phyloP scores from a whole-genome alignment of 2,888 invertebrate species.

The Drosophila picticornis region DNA sequence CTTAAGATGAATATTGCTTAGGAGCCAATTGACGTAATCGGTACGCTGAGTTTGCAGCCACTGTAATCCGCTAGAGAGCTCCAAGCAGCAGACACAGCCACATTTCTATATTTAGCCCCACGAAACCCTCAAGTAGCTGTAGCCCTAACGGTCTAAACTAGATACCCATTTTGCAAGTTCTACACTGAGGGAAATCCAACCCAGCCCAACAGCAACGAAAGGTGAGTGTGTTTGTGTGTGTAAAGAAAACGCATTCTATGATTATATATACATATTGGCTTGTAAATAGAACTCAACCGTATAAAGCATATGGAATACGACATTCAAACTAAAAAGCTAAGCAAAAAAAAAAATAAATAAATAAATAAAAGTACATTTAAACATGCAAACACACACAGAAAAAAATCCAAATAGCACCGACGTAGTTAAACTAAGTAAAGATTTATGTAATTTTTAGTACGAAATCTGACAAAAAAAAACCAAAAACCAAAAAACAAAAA shows the following conservation, averaged over 20 bases:
- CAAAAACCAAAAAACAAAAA: not conserved
- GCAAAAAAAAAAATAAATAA: conserved; percentile 9
- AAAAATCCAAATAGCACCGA: conserved; percentile 51
- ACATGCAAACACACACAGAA: conserved; percentile 13
- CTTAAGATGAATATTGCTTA: not conserved
- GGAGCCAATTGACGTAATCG: not conserved
- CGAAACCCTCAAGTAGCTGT: conserved; percentile 10
- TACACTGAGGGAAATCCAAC: conserved; percentile 9
- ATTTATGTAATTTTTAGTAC: conserved; percentile 57
- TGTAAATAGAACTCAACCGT: conserved; percentile 69
- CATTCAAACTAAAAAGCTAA: conserved; percentile 33
- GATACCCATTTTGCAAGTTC: conserved; percentile 28
- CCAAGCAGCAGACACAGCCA: not conserved
- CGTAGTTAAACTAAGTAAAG: conserved; percentile 70
- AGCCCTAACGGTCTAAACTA: conserved; percentile 34
- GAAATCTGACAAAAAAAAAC: conserved; percentile 49
- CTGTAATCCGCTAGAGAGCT: not conserved
- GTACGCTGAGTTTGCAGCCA: not conserved
- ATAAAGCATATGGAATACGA: conserved; percentile 61
- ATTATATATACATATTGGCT: conserved; percentile 66
- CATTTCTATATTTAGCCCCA: conserved; percentile 1
- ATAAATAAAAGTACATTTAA: not conserved
- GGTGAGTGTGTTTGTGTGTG: conserved; percentile 22
- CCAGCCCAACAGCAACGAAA: conserved; percentile 47
- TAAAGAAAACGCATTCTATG: conserved; percentile 13